These are phyloP conservation scores for Centropus unirufus DNA, from an alignment of 2,113 vertebrate species.

Conservation along the genomic window DNA sequence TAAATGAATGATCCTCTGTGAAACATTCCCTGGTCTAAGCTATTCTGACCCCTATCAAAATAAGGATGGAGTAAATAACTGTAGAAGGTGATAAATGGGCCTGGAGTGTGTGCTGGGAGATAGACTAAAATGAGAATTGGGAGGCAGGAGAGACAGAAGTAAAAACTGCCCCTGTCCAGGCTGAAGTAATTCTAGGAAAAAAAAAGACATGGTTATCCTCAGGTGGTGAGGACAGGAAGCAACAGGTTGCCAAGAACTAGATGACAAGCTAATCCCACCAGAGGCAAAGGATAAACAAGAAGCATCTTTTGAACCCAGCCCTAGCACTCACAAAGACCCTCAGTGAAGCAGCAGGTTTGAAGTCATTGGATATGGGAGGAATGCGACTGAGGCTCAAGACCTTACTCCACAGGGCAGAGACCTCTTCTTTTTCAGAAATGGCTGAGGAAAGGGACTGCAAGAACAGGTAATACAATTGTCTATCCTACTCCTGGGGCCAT, in stretches of 20 bases:
- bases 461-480: background rate
- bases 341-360: background rate
- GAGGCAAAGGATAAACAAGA: background rate
- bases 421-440: background rate
- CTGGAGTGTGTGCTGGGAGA: background rate
- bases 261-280: background rate
- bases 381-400: background rate
- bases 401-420: background rate
- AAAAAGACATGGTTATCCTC: background rate
- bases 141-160: background rate
- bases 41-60: background rate
- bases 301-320: background rate
- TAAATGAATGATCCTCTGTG: background rate
- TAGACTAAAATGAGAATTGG: background rate
- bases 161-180: background rate
- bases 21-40: background rate
- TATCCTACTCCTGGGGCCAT: background rate
- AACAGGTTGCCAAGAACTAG: background rate
- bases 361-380: background rate
- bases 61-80: background rate
- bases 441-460: background rate
- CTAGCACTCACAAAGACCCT: background rate
- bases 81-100: background rate
- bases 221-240: background rate
- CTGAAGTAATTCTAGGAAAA: background rate